Percentiles rank a stretch among this genome's conserved stretches.
Evolutionary conservation across 2,797 vertebrate species (phyloP).

Genomic region (Gallirallus australis): DNA sequence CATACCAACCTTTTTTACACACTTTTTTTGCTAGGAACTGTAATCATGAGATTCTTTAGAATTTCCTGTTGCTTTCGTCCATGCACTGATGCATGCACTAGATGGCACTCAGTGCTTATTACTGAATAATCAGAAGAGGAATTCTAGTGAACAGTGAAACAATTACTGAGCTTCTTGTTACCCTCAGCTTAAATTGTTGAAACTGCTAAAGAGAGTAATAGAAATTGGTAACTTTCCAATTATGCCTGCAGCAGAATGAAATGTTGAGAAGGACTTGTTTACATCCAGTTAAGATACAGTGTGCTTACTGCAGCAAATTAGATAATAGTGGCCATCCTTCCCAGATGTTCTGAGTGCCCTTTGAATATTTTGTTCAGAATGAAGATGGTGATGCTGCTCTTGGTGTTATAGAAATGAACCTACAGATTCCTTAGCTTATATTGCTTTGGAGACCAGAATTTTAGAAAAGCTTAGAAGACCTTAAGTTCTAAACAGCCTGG

Average conservation of each 20-base stretch:
- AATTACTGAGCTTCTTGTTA: background rate
- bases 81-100: background rate
- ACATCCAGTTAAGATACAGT: background rate
- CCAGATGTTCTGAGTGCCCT: background rate
- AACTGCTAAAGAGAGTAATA: background rate
- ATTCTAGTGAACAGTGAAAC: background rate
- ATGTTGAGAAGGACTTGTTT: background rate
- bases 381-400: background rate
- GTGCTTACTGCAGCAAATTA: background rate
- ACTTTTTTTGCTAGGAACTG: background rate
- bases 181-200: background rate
- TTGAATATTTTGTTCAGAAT: background rate
- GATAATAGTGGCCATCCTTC: background rate
- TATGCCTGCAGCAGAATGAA: background rate
- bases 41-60: background rate
- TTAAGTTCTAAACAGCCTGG: background rate
- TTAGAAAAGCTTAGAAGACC: background rate
- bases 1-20: background rate
- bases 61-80: background rate
- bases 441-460: background rate
- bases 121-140: background rate
- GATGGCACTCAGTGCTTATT: constrained; percentile 16
- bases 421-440: background rate
- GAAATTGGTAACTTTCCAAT: background rate
- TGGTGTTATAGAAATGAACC: background rate